These are phyloP conservation scores for Diabrotica undecimpunctata DNA, from an alignment of 1,140 invertebrate species.

Conservation along the genomic window DNA sequence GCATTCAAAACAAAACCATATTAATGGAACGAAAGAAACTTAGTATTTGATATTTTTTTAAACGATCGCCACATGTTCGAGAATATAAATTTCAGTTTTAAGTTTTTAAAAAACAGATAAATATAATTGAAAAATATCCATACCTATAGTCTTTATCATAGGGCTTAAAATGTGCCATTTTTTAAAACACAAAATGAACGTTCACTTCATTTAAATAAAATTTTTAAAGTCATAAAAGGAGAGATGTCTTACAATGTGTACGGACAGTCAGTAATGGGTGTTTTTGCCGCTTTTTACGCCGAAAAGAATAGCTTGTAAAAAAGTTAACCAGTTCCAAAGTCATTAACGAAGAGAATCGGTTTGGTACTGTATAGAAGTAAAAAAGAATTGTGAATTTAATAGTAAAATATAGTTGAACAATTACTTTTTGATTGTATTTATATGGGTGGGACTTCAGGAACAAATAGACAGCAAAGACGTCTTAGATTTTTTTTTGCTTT, in stretches of 20 bases:
- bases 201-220: constrained; percentile 26
- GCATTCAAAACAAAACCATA: neutral
- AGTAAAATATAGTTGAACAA: no score
- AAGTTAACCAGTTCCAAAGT: no score
- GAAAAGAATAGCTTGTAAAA: no score
- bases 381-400: no score
- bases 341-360: no score
- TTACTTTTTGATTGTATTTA: no score
- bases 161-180: constrained; percentile 41
- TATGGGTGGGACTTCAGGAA: no score
- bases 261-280: neutral
- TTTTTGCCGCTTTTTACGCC: no score
- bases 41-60: neutral
- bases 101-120: neutral
- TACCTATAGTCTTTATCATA: constrained; percentile 39
- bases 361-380: no score
- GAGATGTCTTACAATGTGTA: neutral
- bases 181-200: constrained; percentile 24
- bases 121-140: neutral
- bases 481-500: no score
- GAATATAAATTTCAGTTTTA: neutral
- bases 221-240: constrained; percentile 5
- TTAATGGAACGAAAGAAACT: constrained; percentile 6
- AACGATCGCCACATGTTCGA: no score
- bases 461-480: no score